Evolutionary conservation across 2,888 invertebrate genomes (phyloP), one percentile per base, ranked within the genome.

Genomic region (Pollenia labialis): DNA sequence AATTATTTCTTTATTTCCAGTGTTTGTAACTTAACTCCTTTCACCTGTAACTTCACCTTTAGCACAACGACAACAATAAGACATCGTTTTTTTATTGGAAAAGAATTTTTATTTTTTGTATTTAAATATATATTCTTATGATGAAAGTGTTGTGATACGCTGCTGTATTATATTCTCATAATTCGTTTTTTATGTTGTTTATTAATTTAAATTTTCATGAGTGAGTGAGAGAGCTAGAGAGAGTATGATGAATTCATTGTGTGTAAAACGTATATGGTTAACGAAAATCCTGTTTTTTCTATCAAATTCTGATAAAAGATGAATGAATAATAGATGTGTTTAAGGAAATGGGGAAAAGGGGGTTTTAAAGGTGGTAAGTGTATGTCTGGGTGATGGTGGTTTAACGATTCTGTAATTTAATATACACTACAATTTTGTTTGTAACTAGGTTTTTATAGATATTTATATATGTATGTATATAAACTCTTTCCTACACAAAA

Each of bases 61-160:
- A 48, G 10, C 46, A 42, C 11, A 62, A 62, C 14, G 46, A 46
- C 48, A 81, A 54, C 64, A 85, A 82, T 85, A 66, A 83, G 64
- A 62, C 10, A 74, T 85, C 10, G 62, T 72, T 86, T 81, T 85
- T 85, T 86, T 88, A 85, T 88, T 85, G 84, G 84, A 88, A 88
- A 81, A 86, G 83, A 84, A 86, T 86, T 82, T 84, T 74, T 42
- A 50, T 82, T 81, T 79, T 68, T 83, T 71, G 77, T 86, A 81
- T 86, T 86, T 86, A 85, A 85, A 88, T 86, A 82, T 80, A 85
- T 85, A 76, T 86, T 86, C 84, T 88, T 88, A 85, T 77, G 81
- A 84, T 84, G 84, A 87, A 81, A 84, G 82, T 82, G 72, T 81
- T 64, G 77, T 74, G 82, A 76, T 87, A 75, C 87, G 76, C 85